phyloP scores from a whole-genome alignment of 30 jellyfish, hydroid and myxozoan genomes.

The Rhopilema esculentum region DNA sequence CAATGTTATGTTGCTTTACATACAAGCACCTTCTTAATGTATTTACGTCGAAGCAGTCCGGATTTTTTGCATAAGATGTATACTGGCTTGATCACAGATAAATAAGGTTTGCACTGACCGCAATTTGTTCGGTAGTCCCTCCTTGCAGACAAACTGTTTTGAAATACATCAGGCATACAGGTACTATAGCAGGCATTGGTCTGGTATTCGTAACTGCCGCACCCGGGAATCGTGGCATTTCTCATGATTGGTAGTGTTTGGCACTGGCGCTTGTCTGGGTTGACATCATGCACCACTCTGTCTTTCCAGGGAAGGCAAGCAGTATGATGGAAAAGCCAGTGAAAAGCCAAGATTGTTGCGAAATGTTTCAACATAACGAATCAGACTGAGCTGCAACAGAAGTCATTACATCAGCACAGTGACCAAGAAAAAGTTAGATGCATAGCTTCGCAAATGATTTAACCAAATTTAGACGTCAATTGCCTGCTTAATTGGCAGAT shows the following conservation, averaged over 20 bases:
- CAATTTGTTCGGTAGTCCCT: conserved; percentile 2
- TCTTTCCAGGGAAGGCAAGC: not conserved
- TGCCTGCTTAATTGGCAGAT: no score
- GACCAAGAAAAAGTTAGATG: no score
- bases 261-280: conserved; percentile 4
- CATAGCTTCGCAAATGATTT: no score
- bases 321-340: not conserved
- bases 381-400: no score
- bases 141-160: not conserved
- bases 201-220: conserved; percentile 47
- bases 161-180: not conserved
- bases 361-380: not conserved
- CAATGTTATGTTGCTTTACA: conserved; percentile 9
- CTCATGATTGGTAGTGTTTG: conserved; percentile 25
- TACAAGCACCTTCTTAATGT: conserved; percentile 38
- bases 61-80: conserved; percentile 13
- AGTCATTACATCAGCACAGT: no score
- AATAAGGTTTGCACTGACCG: conserved; percentile 27
- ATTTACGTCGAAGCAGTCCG: conserved; percentile 47
- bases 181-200: conserved; percentile 30
- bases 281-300: not conserved
- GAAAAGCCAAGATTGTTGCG: not conserved
- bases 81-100: conserved; percentile 54
- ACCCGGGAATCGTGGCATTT: conserved; percentile 19
- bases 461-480: no score